Percentiles rank a stretch among this genome's conserved stretches.
Evolutionary conservation across 2,797 vertebrate species (phyloP).

Genomic region (Sebastes hubbsi): DNA sequence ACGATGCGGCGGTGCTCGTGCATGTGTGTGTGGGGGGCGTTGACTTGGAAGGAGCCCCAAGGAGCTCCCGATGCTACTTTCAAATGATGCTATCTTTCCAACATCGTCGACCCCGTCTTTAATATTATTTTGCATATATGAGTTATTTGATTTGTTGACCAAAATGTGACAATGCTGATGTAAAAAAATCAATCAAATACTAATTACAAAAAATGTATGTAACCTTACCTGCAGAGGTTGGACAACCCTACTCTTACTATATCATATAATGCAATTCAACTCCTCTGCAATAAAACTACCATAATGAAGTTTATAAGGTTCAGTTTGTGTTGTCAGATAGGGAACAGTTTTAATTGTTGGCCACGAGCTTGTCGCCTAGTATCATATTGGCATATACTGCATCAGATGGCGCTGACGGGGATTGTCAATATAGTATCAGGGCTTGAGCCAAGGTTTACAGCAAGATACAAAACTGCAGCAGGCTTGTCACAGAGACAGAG

Average conservation of each 20-base stretch:
- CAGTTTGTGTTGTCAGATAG: neutral
- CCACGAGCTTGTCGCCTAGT: neutral
- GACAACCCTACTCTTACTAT: neutral
- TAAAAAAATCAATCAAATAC: no score
- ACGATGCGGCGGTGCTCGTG: no score
- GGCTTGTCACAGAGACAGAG: neutral
- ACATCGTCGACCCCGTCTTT: no score
- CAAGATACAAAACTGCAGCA: neutral
- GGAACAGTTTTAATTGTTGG: no score
- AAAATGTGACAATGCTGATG: no score
- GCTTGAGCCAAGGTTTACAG: conserved; percentile 2
- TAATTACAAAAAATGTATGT: neutral
- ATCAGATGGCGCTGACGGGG: neutral
- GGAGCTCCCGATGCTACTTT: no score
- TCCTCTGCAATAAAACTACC: neutral
- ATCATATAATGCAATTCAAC: neutral
- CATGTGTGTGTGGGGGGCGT: no score
- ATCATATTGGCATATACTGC: neutral
- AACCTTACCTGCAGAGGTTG: neutral
- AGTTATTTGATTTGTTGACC: no score
- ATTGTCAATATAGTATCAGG: conserved; percentile 10
- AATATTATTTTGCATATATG: no score
- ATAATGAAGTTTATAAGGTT: neutral
- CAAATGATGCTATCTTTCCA: fast-evolving
- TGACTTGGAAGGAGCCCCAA: no score